Evolutionary conservation across 2,888 invertebrate genomes (phyloP), one percentile per base, ranked within the genome.

Genomic region (Drosophila picticornis): DNA sequence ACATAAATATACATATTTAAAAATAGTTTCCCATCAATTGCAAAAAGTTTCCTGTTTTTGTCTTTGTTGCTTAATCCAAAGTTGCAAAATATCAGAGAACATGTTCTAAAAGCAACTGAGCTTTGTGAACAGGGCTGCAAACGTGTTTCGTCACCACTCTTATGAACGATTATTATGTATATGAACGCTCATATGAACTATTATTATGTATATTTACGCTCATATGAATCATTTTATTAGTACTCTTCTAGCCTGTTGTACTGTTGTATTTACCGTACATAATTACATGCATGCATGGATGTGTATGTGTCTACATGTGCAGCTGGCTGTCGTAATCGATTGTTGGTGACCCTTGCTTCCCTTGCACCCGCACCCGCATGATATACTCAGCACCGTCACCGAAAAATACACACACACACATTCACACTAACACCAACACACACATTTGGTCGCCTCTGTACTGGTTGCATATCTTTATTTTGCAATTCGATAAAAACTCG

Each of bases 401-500:
- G 50, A 46, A 46, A 46, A 46, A 46, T 25, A 52, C 56, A 53
- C 36, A 48, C 58, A 53, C 32, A 13, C 36, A 25, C 46, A 57
- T 38, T 76, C 57, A 58, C 46, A 55, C 31, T 16, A 51, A 58
- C 38, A 67, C 53, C 51, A 25, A 71, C 74, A 69, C 59, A 69
- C 62, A 80, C 66, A 76, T 72, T 77, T 75, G 68, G 71, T 72
- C 66, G 72, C 70, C 51, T 57, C 57, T 80, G 70, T 81, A 84
- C 75, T 84, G 78, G 75, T 82, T 84, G 83, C 78, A 81, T 81
- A 78, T 81, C 81, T 84, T 87, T 86, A 88, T 90, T 91, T 88
- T 91, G 88, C 83, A 90, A 88, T 84, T 80, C 81, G 83, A 83
- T 88, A 81, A 78, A 88, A 83, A 88, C 82, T 88, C 81, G 87